Conservation (phyloP, 1,140 invertebrate species). For the Stegodyphus mimosarum region DNA sequence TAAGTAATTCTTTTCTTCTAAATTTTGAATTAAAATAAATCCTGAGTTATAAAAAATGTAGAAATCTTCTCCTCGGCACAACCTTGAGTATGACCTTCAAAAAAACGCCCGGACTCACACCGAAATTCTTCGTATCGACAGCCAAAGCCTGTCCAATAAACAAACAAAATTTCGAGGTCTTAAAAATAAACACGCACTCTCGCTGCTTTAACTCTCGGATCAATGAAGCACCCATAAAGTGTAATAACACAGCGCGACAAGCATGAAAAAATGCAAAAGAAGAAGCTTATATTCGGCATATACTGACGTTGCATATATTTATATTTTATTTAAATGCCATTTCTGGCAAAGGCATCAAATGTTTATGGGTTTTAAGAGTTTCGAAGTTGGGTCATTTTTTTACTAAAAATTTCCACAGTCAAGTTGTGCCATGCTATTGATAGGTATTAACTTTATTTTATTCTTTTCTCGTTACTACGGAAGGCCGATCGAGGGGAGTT, state of each 20-base stretch:
- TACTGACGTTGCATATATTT: slow-evolving; percentile 4
- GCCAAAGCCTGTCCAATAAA: no score
- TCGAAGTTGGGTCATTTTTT: slow-evolving; percentile 1
- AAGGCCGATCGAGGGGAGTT: slow-evolving; percentile 8
- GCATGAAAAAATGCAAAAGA: slow-evolving; percentile 1
- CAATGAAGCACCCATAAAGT: slow-evolving; percentile 36
- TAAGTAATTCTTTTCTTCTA: no score
- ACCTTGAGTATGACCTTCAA: no score
- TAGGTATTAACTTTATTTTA: slow-evolving; percentile 42
- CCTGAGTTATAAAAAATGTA: no score
- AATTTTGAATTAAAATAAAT: no score
- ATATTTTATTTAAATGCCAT: slow-evolving; percentile 50
- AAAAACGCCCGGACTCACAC: no score
- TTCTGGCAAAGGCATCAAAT: slow-evolving; percentile 35
- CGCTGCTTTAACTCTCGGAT: slow-evolving; percentile 1
- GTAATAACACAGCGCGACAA: slow-evolving; percentile 1
- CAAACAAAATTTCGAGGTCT: background rate
- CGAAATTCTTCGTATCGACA: no score
- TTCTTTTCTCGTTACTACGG: slow-evolving; percentile 16
- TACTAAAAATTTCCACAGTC: slow-evolving; percentile 11
- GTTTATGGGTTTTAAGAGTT: slow-evolving; percentile 48
- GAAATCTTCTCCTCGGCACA: no score
- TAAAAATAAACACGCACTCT: background rate
- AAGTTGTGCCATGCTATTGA: slow-evolving; percentile 15
- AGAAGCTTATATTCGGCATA: background rate